Conservation (phyloP, 2,888 invertebrate species). For the Caprella mutica region DNA sequence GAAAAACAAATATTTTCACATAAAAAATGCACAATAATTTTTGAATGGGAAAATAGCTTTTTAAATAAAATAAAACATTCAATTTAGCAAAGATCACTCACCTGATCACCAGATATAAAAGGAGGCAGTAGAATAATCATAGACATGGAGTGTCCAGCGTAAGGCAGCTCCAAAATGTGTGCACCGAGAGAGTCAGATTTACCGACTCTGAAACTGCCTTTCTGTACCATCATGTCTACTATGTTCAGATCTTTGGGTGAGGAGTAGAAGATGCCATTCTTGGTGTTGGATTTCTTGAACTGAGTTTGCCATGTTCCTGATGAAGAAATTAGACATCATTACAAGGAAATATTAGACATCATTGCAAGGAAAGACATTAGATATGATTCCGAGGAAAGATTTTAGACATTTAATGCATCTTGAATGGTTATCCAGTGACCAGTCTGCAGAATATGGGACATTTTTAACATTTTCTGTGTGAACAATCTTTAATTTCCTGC, state of each 20-base stretch:
- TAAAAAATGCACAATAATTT: background rate
- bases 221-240: conserved; percentile 41
- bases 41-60: background rate
- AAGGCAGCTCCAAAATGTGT: conserved; percentile 37
- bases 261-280: conserved; percentile 32
- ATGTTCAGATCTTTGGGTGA: conserved; percentile 26
- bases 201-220: conserved; percentile 55
- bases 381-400: no score
- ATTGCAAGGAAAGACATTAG: no score
- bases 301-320: conserved; percentile 34
- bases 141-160: conserved; percentile 35
- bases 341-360: no score
- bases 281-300: conserved; percentile 32
- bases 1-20: background rate
- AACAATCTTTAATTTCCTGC: no score
- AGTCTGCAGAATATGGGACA: no score
- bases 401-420: no score
- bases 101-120: conserved; percentile 33
- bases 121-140: conserved; percentile 37
- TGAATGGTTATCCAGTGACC: no score
- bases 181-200: conserved; percentile 34
- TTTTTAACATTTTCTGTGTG: no score
- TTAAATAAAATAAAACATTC: background rate
- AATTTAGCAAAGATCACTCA: no score
- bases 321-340: no score